Base-by-base conservation (phyloP, 2,888 invertebrate species). In the Noctua comes region DNA sequence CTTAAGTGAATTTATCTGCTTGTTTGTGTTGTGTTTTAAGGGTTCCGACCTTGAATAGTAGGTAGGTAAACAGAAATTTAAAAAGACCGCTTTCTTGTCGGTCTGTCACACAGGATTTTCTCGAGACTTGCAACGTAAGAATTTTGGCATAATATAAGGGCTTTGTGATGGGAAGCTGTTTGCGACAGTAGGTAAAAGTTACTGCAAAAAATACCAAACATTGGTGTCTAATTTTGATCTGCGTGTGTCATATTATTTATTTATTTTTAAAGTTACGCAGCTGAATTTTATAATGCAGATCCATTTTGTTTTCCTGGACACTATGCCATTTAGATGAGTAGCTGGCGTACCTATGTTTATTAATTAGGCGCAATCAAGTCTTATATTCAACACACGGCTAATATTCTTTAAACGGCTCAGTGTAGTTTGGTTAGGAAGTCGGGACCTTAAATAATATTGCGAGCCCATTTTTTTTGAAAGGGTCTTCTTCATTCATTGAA, bases 11-110 rank as follows among this genome's bases (percentile, higher is more conserved):
- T 51, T 68, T 27, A n/a, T 46, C 11, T 46, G 18, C 6, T 48
- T 62, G 66, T 68, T 43, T 68, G 36, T 82, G 57, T 48, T 48
- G 78, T 72, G 62, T 65, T 51, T 31, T 46, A 71, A 36, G 11
- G 40, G 18, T 54, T 16, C 51, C 40, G 43, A 24, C 27, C 40
- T 18, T 11, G 24, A 54, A 66, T 73, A 2, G 11, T 40, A 7
- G 7, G 7, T 21, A 51, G 51, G 51, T 51, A 36, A 73, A 73
- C n/a, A 36, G 18, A 48, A 2, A 21, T n/a, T 36, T 43, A 10
- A 24, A 59, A 27, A 36, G 36, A 40, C n/a, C 40, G 64, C 21
- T 21, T 59, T 27, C 59, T 27, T 48, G 11, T 46, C 7, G 10
- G n/a, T 40, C 54, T 43, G 3, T n/a, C n/a, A 7, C 24, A 43